Conservation (phyloP, 2,113 vertebrate species). For the Mesitornis unicolor region DNA sequence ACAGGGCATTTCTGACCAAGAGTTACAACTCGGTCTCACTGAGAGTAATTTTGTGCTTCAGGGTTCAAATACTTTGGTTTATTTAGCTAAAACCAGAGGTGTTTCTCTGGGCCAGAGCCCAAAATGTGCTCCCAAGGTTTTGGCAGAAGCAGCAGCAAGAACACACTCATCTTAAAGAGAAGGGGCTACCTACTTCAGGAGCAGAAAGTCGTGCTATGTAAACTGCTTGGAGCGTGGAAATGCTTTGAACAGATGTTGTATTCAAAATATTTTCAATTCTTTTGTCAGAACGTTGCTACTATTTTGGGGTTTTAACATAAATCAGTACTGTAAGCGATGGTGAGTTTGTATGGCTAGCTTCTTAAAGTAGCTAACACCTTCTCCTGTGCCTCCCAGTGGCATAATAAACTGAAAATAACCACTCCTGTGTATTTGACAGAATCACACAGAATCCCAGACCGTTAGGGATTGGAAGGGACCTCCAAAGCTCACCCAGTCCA, state of each 20-base stretch:
- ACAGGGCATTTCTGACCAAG: background rate
- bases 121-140: background rate
- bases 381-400: too few species aligned
- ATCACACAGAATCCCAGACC: too few species aligned
- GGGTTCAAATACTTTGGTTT: background rate
- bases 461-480: too few species aligned
- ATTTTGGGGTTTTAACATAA: background rate
- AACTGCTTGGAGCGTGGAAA: background rate
- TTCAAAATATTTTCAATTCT: background rate
- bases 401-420: background rate
- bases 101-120: background rate
- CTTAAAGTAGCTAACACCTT: background rate
- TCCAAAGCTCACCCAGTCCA: too few species aligned
- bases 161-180: background rate
- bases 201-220: background rate
- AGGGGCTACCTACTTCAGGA: background rate
- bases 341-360: background rate
- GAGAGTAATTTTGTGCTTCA: background rate
- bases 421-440: accelerated
- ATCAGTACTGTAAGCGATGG: too few species aligned
- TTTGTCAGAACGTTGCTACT: background rate
- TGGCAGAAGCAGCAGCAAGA: background rate
- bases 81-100: background rate
- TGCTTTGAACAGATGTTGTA: background rate
- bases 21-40: background rate